Evolutionary conservation across 1,140 invertebrate genomes (phyloP), one percentile per base, ranked within the genome.

Genomic region (Grapholita molesta): DNA sequence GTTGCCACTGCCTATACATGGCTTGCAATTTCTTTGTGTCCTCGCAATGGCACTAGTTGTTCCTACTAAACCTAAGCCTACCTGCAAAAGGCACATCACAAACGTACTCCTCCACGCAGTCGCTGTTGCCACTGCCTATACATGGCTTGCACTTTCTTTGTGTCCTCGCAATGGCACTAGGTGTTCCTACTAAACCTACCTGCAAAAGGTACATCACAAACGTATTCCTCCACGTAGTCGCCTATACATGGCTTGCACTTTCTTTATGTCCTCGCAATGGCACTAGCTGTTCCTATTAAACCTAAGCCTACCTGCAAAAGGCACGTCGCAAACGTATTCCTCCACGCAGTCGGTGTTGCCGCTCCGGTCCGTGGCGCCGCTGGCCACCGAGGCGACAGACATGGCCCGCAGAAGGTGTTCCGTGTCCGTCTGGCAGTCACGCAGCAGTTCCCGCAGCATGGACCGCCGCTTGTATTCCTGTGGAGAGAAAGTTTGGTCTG

Each of bases 1-100:
- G 73, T 96, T 96, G 61, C 96, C 94, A 84, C 96, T 97, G 84
- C 95, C 89, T 0, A 88, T 91, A 90, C 4, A 85, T 80, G 3
- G 85, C 88, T 53, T 94, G 92, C 68, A 95, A 88, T 69, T 93
- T 93, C 77, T 95, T 93, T 70, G 96, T 96, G 86, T 96, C 96
- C 81, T 96, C 95, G 93, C 96, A 96, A 89, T 96, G 95, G 57
- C 94, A 4, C n/a, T n/a, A 35, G 33, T 35, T 8, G 5, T 9
- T 35, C 9, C 3, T n/a, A 18, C 18, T 23, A 2, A 52, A 2
- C 8, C 18, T 32, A 7, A 33, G 18, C 32, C 21, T 93, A 97
- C 96, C 97, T 89, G 96, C 96, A 92, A 97, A 98, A 66, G 97
- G 96, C 67, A 95, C 94, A 84, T 97, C 96, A 67, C 96, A 95